Conservation (phyloP, 1,140 invertebrate genomes). For the Thaumetopoea pityocampa region DNA sequence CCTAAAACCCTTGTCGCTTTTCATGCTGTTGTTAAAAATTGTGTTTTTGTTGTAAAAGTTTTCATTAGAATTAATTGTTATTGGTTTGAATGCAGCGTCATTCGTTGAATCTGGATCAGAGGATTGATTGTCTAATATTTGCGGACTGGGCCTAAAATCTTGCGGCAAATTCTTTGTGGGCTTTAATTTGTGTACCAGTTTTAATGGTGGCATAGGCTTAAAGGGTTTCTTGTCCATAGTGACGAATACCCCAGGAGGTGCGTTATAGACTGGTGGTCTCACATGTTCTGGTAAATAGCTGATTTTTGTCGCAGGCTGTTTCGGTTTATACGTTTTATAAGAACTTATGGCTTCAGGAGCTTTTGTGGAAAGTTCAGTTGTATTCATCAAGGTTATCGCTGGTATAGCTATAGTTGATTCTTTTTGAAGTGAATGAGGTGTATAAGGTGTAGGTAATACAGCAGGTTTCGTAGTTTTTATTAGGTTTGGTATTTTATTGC, state of each 20-base stretch:
- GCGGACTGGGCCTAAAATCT: slow-evolving; percentile 65
- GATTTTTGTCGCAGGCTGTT: slow-evolving; percentile 35
- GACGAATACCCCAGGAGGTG: slow-evolving; percentile 62
- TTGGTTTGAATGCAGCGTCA: slow-evolving; percentile 59
- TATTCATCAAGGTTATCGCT: slow-evolving; percentile 26
- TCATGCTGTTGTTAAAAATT: slow-evolving; percentile 22
- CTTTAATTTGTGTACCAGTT: slow-evolving; percentile 36
- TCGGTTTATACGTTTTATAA: slow-evolving; percentile 40
- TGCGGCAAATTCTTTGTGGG: slow-evolving; percentile 34
- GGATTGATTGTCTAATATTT: slow-evolving; percentile 46
- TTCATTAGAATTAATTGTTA: slow-evolving; percentile 39
- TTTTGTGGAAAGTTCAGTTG: slow-evolving; percentile 32
- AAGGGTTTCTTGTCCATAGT: slow-evolving; percentile 72
- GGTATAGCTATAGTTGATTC: slow-evolving; percentile 25
- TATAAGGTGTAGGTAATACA: slow-evolving; percentile 51
- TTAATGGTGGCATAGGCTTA: slow-evolving; percentile 66
- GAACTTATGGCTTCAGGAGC: slow-evolving; percentile 26
- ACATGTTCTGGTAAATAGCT: slow-evolving; percentile 53
- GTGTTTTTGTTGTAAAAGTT: too few relatives aligned
- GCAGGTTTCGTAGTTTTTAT: slow-evolving; percentile 48
- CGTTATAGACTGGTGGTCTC: slow-evolving; percentile 60
- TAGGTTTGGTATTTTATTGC: slow-evolving; percentile 31
- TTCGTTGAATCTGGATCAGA: slow-evolving; percentile 43
- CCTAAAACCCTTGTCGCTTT: slow-evolving; percentile 30
- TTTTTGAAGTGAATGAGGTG: slow-evolving; percentile 24